Conservation (phyloP, 2,113 vertebrate genomes). For the Buteo buteo region DNA sequence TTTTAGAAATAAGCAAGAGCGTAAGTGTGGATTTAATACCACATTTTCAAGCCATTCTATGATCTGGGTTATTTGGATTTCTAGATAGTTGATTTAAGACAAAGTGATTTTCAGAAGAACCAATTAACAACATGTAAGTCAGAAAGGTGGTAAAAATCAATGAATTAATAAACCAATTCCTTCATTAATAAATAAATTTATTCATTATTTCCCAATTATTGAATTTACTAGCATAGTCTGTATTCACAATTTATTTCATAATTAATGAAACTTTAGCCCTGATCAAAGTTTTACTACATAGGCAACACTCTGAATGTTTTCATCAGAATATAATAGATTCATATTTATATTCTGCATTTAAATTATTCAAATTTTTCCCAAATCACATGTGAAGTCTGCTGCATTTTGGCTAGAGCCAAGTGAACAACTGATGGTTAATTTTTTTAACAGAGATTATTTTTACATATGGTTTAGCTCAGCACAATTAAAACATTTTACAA, state of each 20-base stretch:
- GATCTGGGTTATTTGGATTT: background rate
- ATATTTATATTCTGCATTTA: background rate
- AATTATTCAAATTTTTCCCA: background rate
- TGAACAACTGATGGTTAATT: background rate
- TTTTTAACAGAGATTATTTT: background rate
- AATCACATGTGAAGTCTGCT: background rate
- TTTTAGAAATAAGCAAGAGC: background rate
- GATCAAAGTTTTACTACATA: background rate
- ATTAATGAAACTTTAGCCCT: background rate
- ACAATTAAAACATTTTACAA: background rate
- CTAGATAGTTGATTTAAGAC: background rate
- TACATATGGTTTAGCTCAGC: background rate
- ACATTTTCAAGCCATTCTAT: background rate
- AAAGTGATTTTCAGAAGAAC: background rate
- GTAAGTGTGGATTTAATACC: background rate
- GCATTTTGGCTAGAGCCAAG: background rate
- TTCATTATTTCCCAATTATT: background rate
- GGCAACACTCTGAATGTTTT: background rate
- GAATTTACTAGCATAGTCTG: background rate
- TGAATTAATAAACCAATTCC: fast-evolving
- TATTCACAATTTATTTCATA: background rate
- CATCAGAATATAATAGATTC: background rate
- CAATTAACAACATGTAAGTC: background rate
- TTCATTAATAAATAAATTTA: background rate
- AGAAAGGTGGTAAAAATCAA: background rate